Evolutionary conservation across 2,888 invertebrate genomes (phyloP), one percentile per base, ranked within the genome.

Genomic region (Ypsolopha scabrella): DNA sequence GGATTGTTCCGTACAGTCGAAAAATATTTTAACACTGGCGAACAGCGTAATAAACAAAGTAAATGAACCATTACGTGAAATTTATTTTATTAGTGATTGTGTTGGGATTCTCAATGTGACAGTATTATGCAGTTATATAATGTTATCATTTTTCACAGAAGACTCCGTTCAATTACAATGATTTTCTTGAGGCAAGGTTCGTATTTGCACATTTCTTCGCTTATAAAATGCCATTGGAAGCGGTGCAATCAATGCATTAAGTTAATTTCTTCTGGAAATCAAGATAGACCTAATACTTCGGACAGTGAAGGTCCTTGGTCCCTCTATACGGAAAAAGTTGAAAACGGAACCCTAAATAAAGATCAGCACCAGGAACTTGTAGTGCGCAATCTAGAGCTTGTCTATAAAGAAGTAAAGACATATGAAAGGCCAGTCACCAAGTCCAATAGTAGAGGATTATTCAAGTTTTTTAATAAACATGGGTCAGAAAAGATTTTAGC

Each of bases 321-420:
- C 51, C 63, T 86, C 37, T 88, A 93, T 57, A 73, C 88, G 34
- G 69, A 87, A 49, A 91, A 88, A 75, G 87, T 94, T 36, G 68
- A 81, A 41, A 77, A 76, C 49, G 91, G 91, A 6, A 83, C 88
- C 63, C 65, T 94, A 52, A 73, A 82, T 58, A 80, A 87, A 51
- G 97, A 97, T 80, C 75, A 88, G 14, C 89, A 93, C 65, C 97
- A 98, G 68, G 82, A 88, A 55, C 86, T 82, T 64, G 90, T 97
- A 10, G 89, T 92, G 35, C 73, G 90, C 57, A 83, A 88, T 33
- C 83, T 97, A 51, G 92, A 97, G 66, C 77, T 79, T 36, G 89
- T 96, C 8, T 92, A 92, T 68, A 72, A 90, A 50, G 85, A 91
- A 55, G 75, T 94, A 1, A 71, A 87, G 63, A 65, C 80, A 54